Conservation (phyloP, 2,888 invertebrate species). For the Stenolophus ochropezus region DNA sequence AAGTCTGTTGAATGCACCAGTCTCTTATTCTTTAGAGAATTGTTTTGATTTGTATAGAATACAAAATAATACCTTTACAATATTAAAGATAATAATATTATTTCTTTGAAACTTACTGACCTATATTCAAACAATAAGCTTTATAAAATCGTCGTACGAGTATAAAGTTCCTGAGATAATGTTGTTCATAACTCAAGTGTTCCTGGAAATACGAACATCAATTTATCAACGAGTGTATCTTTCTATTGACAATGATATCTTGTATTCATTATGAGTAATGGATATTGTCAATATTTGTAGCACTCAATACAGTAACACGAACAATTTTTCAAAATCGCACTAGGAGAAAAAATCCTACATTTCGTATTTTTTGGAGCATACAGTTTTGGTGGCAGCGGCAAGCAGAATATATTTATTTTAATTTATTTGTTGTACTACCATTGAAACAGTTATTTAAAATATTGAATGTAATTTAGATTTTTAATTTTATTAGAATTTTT, state of each 20-base stretch:
- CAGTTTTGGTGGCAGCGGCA: too few relatives aligned
- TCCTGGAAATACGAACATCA: neutral
- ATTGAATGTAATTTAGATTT: too few relatives aligned
- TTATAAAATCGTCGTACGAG: conserved; percentile 4
- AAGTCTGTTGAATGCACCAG: neutral
- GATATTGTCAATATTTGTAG: too few relatives aligned
- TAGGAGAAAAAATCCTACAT: too few relatives aligned
- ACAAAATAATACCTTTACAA: neutral
- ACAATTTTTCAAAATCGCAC: too few relatives aligned
- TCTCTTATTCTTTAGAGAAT: neutral
- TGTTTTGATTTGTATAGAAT: neutral
- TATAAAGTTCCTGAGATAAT: neutral
- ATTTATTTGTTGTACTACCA: too few relatives aligned
- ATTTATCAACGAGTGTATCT: neutral
- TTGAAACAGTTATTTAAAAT: too few relatives aligned
- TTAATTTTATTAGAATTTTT: too few relatives aligned
- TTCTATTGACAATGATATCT: neutral
- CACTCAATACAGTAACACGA: too few relatives aligned
- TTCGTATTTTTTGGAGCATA: too few relatives aligned
- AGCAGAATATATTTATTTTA: too few relatives aligned
- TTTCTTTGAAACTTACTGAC: neutral
- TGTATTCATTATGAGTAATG: neutral
- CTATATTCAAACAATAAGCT: conserved; percentile 2
- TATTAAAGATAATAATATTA: neutral
- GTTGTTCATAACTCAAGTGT: neutral